Percentiles rank a stretch among this genome's conserved stretches.
Evolutionary conservation across 2,113 vertebrate species (phyloP).

Genomic region (Poecile atricapillus): DNA sequence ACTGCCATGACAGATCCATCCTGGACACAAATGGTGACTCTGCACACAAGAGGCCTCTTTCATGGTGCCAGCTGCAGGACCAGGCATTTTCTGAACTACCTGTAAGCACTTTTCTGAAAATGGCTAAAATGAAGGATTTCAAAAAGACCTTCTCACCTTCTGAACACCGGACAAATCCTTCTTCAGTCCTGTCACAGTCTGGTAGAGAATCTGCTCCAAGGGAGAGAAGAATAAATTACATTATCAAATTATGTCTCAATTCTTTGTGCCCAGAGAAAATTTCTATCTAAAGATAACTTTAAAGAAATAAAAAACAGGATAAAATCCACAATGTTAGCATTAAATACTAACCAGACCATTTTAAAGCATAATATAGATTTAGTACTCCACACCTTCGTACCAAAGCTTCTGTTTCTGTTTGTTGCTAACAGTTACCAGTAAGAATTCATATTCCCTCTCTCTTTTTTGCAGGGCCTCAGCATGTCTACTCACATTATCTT

Average conservation of each 20-base stretch:
- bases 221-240: background rate
- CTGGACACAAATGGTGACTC: background rate
- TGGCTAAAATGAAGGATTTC: background rate
- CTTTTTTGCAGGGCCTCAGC: background rate
- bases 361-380: background rate
- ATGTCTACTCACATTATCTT: slow-evolving; percentile 80
- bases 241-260: background rate
- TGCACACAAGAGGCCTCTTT: background rate
- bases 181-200: slow-evolving; percentile 91
- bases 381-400: background rate
- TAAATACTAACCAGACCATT: background rate
- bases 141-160: slow-evolving; percentile 72
- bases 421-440: background rate
- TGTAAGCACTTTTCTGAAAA: background rate
- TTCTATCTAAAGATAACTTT: background rate
- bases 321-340: background rate
- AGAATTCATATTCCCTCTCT: background rate
- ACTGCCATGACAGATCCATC: background rate
- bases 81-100: background rate
- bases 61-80: background rate
- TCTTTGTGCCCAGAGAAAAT: background rate
- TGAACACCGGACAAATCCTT: slow-evolving; percentile 95
- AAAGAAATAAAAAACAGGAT: background rate
- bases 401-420: background rate
- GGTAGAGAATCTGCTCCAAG: slow-evolving; percentile 86